A percentile compares a stretch with the other conserved stretches of the same genome.
phyloP scores from a whole-genome alignment of 2,888 invertebrate genomes.

The Mantis religiosa region DNA sequence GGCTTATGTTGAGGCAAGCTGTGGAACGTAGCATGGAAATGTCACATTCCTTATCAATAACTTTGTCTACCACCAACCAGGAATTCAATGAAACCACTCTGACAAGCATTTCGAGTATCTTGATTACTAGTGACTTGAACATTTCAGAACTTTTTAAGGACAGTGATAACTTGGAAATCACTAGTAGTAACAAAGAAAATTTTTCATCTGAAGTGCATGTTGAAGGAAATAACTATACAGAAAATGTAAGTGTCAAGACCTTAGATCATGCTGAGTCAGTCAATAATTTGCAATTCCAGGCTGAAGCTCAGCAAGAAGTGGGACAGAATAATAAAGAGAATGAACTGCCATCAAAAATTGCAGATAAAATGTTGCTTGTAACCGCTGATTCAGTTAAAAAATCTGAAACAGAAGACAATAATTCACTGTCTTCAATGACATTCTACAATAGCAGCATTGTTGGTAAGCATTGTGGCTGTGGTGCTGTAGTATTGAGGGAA shows the following conservation, averaged over 20 bases:
- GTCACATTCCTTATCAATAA: constrained; percentile 21
- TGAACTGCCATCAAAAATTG: neutral
- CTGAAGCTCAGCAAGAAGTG: constrained; percentile 38
- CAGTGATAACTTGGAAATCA: constrained; percentile 1
- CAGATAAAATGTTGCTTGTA: neutral
- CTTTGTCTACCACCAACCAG: constrained; percentile 5
- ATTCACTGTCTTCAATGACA: constrained; percentile 15
- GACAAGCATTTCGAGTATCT: constrained; percentile 1
- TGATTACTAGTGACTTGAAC: constrained; percentile 10
- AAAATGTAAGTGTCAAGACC: neutral
- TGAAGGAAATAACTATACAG: neutral
- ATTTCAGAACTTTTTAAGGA: constrained; percentile 22
- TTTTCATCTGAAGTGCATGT: neutral
- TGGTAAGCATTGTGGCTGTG: neutral
- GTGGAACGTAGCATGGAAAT: constrained; percentile 27
- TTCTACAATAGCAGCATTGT: constrained; percentile 15
- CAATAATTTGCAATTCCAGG: constrained; percentile 41
- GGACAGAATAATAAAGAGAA: constrained; percentile 16
- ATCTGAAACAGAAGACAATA: neutral
- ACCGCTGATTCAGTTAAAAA: neutral
- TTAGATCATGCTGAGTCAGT: constrained; percentile 29
- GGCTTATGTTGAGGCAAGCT: constrained; percentile 19
- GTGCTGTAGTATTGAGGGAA: neutral
- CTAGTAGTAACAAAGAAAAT: neutral
- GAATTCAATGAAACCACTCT: neutral